These are phyloP conservation scores for Penaeus monodon DNA, from an alignment of 2,888 invertebrate genomes.

Conservation along the genomic window DNA sequence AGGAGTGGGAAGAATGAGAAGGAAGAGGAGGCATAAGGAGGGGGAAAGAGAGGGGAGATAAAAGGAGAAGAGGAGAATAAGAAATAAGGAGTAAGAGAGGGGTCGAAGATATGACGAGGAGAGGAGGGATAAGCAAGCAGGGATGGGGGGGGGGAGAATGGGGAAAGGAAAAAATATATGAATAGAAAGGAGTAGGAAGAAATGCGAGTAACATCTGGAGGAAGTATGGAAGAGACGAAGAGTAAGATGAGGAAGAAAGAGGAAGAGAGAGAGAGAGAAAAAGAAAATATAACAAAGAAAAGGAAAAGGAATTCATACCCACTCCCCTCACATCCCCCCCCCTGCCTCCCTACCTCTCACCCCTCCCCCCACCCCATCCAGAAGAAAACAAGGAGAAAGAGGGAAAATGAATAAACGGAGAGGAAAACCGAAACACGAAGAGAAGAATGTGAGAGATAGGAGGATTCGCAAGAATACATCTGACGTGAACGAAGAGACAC, in stretches of 20 bases:
- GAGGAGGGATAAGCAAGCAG: neutral
- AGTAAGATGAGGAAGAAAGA: neutral
- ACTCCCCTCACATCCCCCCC: too few species aligned
- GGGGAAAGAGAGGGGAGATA: neutral
- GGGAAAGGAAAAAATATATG: neutral
- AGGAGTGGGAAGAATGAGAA: neutral
- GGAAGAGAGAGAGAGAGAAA: neutral
- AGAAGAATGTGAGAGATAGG: too few species aligned
- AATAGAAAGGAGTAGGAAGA: too few species aligned
- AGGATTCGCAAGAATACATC: too few species aligned
- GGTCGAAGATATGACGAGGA: neutral
- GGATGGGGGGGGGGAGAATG: neutral
- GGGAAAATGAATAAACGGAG: conserved; percentile 5
- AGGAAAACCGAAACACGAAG: too few species aligned
- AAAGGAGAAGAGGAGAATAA: neutral
- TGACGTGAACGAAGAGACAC: too few species aligned
- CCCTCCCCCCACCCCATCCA: too few species aligned
- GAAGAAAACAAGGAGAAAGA: neutral
- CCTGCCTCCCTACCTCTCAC: too few species aligned
- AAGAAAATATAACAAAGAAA: neutral
- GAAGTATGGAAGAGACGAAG: neutral
- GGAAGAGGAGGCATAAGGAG: neutral
- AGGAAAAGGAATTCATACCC: too few species aligned
- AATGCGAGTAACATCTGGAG: neutral
- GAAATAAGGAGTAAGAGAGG: neutral